A percentile compares a stretch with the other conserved stretches of the same genome.
These are phyloP conservation scores for Galbula dea DNA, from an alignment of 2,113 vertebrate species.

Conservation along the genomic window DNA sequence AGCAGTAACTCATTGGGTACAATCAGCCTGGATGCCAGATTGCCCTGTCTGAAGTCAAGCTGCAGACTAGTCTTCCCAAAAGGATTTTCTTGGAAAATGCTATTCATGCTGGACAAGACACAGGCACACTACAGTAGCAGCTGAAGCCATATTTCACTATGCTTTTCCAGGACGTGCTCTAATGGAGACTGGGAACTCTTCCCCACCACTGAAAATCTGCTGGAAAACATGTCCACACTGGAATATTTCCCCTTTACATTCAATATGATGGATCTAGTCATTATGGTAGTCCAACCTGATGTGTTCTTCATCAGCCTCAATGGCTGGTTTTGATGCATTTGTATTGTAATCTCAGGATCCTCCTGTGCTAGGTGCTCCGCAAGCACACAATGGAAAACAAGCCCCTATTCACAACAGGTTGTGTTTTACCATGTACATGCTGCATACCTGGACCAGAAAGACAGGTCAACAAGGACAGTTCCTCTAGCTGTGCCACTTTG, in stretches of 20 bases:
- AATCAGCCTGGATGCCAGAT: neutral
- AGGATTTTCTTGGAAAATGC: neutral
- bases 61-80: neutral
- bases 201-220: neutral
- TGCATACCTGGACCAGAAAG: neutral
- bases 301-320: neutral
- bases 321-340: neutral
- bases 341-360: neutral
- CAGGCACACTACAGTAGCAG: neutral
- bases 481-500: neutral
- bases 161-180: neutral
- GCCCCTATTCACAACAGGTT: fast-evolving
- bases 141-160: neutral
- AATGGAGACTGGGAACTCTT: neutral
- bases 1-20: neutral
- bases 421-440: neutral
- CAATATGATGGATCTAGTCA: neutral
- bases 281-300: neutral
- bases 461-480: fast-evolving
- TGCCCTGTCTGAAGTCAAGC: neutral
- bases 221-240: neutral
- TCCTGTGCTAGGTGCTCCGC: neutral
- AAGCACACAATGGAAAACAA: neutral
- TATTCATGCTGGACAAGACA: neutral
- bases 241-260: neutral